Percentiles rank a stretch among this genome's conserved stretches.
Conservation (phyloP, 2,888 invertebrate genomes). For the Schizaphis graminum region DNA sequence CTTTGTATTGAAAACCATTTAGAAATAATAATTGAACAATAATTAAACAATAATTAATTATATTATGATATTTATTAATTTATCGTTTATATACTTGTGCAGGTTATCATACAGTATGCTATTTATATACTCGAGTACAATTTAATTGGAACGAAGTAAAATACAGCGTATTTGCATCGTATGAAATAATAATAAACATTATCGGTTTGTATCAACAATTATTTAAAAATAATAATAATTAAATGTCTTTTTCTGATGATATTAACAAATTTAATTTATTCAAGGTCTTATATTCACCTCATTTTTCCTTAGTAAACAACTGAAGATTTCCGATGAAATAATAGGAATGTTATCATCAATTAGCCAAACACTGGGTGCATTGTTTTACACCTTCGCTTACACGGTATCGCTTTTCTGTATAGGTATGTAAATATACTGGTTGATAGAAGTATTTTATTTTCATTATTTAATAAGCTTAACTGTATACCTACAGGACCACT, state of each 20-base stretch:
- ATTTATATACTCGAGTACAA: conserved; percentile 84
- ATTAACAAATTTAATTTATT: conserved; percentile 5
- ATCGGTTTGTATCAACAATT: conserved; percentile 75
- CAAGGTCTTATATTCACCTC: conserved; percentile 31
- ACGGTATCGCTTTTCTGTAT: conserved; percentile 18
- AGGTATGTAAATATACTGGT: neutral
- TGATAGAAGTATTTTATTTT: neutral
- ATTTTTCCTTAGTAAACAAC: conserved; percentile 9
- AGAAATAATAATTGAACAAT: too few relatives aligned
- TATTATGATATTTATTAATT: neutral
- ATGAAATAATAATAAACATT: conserved; percentile 85
- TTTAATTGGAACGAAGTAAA: conserved; percentile 92
- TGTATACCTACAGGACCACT: conserved; percentile 78
- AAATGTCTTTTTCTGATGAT: neutral
- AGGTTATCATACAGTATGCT: conserved; percentile 86
- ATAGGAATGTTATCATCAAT: conserved; percentile 33
- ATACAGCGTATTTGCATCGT: conserved; percentile 87
- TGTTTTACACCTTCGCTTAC: conserved; percentile 2
- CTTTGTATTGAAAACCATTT: neutral
- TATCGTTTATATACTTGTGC: conserved; percentile 57
- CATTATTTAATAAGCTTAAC: neutral
- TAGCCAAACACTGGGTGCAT: conserved; percentile 42
- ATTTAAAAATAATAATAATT: neutral
- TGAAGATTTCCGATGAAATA: conserved; percentile 33
- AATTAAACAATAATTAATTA: too few relatives aligned